Evolutionary conservation across 2,113 vertebrate genomes (phyloP).

Genomic region (Pseudopodoces humilis): DNA sequence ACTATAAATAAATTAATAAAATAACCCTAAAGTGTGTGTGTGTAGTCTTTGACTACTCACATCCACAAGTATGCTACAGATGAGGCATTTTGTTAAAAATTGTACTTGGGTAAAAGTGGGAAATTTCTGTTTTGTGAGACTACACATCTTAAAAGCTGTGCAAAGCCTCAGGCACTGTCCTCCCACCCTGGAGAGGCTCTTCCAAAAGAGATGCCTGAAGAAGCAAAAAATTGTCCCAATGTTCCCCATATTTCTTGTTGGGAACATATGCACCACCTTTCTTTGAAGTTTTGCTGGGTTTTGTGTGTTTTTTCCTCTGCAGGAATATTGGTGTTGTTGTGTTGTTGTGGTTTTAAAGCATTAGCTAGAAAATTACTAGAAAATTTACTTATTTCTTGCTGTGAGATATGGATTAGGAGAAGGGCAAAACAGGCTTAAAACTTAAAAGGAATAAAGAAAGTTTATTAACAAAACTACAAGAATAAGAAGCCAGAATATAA

Average conservation of each 20-base stretch:
- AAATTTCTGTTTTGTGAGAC: background rate
- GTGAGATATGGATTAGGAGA: no score
- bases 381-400: no score
- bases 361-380: no score
- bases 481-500: no score
- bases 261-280: accelerated
- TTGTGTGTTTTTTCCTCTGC: background rate
- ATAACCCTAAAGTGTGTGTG: accelerated
- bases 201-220: background rate
- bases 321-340: background rate
- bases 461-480: no score
- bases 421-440: no score
- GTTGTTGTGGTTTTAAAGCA: no score
- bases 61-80: accelerated
- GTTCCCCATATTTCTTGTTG: accelerated
- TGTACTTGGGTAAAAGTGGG: background rate
- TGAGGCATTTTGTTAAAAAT: background rate
- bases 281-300: background rate
- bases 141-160: background rate
- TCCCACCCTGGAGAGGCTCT: background rate
- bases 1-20: background rate
- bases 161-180: accelerated
- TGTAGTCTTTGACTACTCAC: accelerated
- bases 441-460: no score
- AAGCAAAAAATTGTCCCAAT: background rate